Evolutionary conservation across 2,888 invertebrate species (phyloP).

Genomic region (Deilephila elpenor): DNA sequence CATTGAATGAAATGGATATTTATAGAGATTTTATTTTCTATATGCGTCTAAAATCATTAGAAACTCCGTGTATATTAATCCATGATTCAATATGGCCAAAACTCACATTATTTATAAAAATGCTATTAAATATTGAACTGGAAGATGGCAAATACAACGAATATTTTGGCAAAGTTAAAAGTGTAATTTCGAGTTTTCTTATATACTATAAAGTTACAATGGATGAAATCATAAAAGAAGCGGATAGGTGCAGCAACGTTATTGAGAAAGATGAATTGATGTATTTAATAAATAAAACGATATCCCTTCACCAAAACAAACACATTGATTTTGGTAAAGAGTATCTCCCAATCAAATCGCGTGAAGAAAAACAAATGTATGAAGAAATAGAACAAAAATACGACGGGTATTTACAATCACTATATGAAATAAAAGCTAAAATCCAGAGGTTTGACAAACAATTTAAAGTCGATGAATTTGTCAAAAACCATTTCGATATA

Average conservation of each 20-base stretch:
- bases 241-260: conserved; percentile 48
- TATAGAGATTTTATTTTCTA: conserved; percentile 60
- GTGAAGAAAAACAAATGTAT: conserved; percentile 50
- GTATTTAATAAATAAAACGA: conserved; percentile 52
- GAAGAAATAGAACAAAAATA: conserved; percentile 52
- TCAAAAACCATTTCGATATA: conserved; percentile 51
- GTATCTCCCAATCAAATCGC: conserved; percentile 52
- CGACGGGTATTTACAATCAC: conserved; percentile 43
- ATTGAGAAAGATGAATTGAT: conserved; percentile 50
- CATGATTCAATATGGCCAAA: conserved; percentile 52
- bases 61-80: conserved; percentile 52
- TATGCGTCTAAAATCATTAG: conserved; percentile 51
- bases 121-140: conserved; percentile 50
- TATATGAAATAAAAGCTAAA: conserved; percentile 44
- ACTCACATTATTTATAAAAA: conserved; percentile 51
- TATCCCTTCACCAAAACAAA: conserved; percentile 48
- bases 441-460: conserved; percentile 53
- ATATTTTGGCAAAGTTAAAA: conserved; percentile 65
- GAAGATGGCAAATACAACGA: conserved; percentile 54
- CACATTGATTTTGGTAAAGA: conserved; percentile 54
- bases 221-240: conserved; percentile 53
- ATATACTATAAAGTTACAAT: conserved; percentile 54
- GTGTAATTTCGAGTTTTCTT: conserved; percentile 56
- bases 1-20: conserved; percentile 47
- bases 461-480: conserved; percentile 54